These are phyloP conservation scores for Epinephelus coioides DNA, from an alignment of 2,797 vertebrate species.

Conservation along the genomic window DNA sequence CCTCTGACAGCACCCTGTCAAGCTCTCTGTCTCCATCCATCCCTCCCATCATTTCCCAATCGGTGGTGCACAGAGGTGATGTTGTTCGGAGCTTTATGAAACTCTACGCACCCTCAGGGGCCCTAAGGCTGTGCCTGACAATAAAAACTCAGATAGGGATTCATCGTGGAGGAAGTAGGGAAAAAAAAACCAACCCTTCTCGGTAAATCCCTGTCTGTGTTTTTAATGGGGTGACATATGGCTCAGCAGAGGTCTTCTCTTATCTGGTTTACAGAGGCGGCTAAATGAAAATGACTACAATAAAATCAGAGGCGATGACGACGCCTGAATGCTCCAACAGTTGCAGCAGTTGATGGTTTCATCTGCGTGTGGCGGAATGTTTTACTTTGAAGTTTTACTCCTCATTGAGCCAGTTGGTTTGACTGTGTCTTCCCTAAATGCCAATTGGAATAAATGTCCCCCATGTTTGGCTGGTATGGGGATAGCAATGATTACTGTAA, in stretches of 20 bases:
- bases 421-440: constrained; percentile 5
- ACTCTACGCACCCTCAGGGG: constrained; percentile 48
- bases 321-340: constrained; percentile 31
- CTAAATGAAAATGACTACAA: constrained; percentile 54
- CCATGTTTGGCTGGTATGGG: neutral
- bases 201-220: constrained; percentile 39
- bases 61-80: constrained; percentile 62
- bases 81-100: constrained; percentile 70
- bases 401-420: constrained; percentile 20
- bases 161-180: constrained; percentile 36
- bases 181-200: constrained; percentile 2
- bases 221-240: constrained; percentile 62
- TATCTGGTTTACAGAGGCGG: constrained; percentile 53
- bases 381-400: constrained; percentile 35
- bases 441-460: constrained; percentile 20
- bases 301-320: constrained; percentile 55
- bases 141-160: constrained; percentile 49
- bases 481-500: constrained; percentile 1
- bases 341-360: constrained; percentile 29
- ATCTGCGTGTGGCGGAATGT: constrained; percentile 30
- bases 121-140: constrained; percentile 56
- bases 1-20: constrained; percentile 64
- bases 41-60: constrained; percentile 57
- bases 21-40: constrained; percentile 57
- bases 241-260: constrained; percentile 54